Evolutionary conservation across 1,140 invertebrate genomes (phyloP).

Genomic region (Lordiphosa mommai): DNA sequence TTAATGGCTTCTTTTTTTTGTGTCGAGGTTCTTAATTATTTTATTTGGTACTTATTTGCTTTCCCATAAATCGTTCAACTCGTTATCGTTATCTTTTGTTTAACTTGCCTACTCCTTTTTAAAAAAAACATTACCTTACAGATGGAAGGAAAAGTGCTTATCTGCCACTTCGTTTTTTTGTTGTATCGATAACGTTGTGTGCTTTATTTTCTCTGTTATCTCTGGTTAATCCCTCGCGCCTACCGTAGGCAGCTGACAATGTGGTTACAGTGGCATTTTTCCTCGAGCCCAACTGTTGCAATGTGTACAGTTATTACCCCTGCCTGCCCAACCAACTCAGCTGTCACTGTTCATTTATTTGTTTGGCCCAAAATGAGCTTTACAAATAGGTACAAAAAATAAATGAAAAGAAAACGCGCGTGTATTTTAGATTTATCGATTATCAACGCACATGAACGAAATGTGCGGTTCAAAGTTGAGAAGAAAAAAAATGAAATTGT

Average conservation of each 20-base stretch:
- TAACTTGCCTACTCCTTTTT: constrained; percentile 36
- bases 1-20: constrained; percentile 38
- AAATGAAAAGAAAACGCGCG: constrained; percentile 3
- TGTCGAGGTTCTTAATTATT: constrained; percentile 50
- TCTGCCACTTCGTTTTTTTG: constrained; percentile 31
- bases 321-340: neutral
- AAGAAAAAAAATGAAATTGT: constrained; percentile 20
- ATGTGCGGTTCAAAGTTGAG: constrained; percentile 34
- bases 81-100: constrained; percentile 57
- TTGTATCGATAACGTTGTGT: constrained; percentile 50
- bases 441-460: constrained; percentile 46
- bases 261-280: constrained; percentile 33
- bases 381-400: constrained; percentile 36
- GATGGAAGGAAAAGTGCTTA: constrained; percentile 42
- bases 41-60: constrained; percentile 37
- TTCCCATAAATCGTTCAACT: constrained; percentile 67
- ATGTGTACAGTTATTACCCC: constrained; percentile 22
- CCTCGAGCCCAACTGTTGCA: constrained; percentile 45
- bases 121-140: constrained; percentile 11
- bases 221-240: constrained; percentile 42
- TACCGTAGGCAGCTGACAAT: constrained; percentile 35
- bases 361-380: constrained; percentile 38
- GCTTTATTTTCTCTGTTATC: constrained; percentile 31
- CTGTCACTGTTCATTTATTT: constrained; percentile 35
- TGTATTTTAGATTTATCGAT: constrained; percentile 62